Evolutionary conservation across 2,888 invertebrate genomes (phyloP), one percentile per base, ranked within the genome.

Genomic region (Amphipoea lucens): DNA sequence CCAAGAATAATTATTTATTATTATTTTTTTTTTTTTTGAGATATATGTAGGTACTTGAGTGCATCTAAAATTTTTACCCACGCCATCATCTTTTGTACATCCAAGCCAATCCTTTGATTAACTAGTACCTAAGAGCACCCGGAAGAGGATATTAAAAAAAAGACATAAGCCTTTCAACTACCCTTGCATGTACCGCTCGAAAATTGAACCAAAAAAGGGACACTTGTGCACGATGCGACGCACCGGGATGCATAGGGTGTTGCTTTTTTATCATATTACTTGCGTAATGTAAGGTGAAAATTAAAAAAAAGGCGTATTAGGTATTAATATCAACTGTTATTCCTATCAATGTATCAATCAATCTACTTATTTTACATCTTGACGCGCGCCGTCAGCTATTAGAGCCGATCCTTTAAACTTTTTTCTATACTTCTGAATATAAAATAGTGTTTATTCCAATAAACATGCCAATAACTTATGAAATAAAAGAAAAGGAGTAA

Each of bases 211-310:
- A 76, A 86, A 60, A 94, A 93, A 93, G 80, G 63, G 87, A 92
- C 93, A 94, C 95, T 95, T 95, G 93, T 90, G 93, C 93, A 92
- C 94, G 92, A 81, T 78, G 81, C 81, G 81, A 86, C 87, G 90
- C 67, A 71, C 66, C 51, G 78, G 93, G 93, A 93, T 92, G 91
- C 91, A 87, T 90, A 83, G 88, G 90, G n/a, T 93, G 94, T 93
- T 92, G 92, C 90, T 91, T 92, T 48, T 94, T 90, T 87, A 85
- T 85, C 86, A 90, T 90, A 93, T 92, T 92, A 92, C 87, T 85
- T 81, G 74, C 71, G 74, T 86, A 89, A 86, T 48, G 68, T 20
- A 68, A 29, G 20, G 2, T 45, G 45, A 45, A 11, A 29, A 2
- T 29, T 48, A 5, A 48, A 48, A 29, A 12, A 48, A 2, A 23